Conservation (phyloP, 2,888 invertebrate genomes). For the Latheticus oryzae region DNA sequence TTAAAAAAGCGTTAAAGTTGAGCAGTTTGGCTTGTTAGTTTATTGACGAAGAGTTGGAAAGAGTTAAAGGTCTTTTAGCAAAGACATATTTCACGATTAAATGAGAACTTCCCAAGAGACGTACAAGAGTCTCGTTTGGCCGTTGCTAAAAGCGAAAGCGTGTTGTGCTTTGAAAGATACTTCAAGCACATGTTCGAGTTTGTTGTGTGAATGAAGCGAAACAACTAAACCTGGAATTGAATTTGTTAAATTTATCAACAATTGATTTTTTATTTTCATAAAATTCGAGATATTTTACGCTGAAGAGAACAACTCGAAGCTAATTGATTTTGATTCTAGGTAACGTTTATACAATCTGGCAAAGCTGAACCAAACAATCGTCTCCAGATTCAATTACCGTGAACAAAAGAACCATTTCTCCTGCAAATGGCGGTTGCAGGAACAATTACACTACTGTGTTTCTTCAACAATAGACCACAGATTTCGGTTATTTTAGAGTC, state of each 20-base stretch:
- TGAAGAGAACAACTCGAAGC: slow-evolving; percentile 53
- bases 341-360: slow-evolving; percentile 62
- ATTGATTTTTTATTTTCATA: background rate
- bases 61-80: slow-evolving; percentile 52
- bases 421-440: slow-evolving; percentile 64
- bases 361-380: slow-evolving; percentile 60
- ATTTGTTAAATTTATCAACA: background rate
- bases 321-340: slow-evolving; percentile 62
- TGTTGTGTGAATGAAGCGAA: slow-evolving; percentile 41
- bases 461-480: slow-evolving; percentile 47
- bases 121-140: slow-evolving; percentile 57
- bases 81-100: slow-evolving; percentile 59
- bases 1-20: slow-evolving; percentile 36
- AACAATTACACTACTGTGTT: slow-evolving; percentile 59
- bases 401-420: slow-evolving; percentile 64
- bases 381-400: slow-evolving; percentile 64
- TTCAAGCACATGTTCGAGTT: slow-evolving; percentile 49
- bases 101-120: slow-evolving; percentile 53
- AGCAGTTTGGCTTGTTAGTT: slow-evolving; percentile 34
- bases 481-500: slow-evolving; percentile 51
- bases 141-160: slow-evolving; percentile 60
- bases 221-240: slow-evolving; percentile 9
- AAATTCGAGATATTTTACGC: too few species aligned
- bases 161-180: slow-evolving; percentile 53
- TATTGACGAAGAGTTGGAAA: slow-evolving; percentile 43